Base-by-base conservation (phyloP, 2,888 invertebrate species). In the Cantharis lateralis region DNA sequence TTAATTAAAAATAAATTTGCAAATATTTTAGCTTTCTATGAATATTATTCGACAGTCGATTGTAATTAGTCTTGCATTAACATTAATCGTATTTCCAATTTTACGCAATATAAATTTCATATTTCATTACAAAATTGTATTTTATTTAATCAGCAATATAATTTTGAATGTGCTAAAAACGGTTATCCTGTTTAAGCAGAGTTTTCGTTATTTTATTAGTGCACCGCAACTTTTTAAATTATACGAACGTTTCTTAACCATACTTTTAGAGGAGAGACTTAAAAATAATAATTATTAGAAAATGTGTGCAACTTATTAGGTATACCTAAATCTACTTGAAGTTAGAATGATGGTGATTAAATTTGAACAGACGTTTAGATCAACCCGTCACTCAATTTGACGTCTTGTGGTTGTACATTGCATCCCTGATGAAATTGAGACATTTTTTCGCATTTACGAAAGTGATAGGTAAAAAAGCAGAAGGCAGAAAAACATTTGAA, bases 1-100 rank as follows among this genome's bases (percentile, higher is more conserved):
- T 77, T 77, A 77, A 77, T 77, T 77, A 77, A 77, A 77, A 77
- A 77, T 77, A 77, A 77, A 77, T 77, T 77, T 75, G 74, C 74
- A 75, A 76, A 76, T 76, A 76, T 76, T 76, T 76, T 48, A 76
- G 76, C 72, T 64, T 71, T 76, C 72, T 73, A 64, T 70, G 73
- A 68, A 73, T 73, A 72, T 76, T 70, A 72, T 76, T 72, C 76
- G 66, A 72, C 72, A 70, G 61, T 72, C 64, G 64, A 64, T n/a
- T 16, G 69, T 64, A 74, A 68, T 62, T 75, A 48, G 20, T 71
- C 15, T 15, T 64, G 32, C 32, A 74, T 26, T 74, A 69, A 62
- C 68, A 62, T 74, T 74, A 74, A 74, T 74, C 62, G 20, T 62
- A 68, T 15, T 68, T 72, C 32, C 32, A 16, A 26, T 61, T 15